A percentile compares a stretch with the other conserved stretches of the same genome.
phyloP scores from a whole-genome alignment of 2,888 invertebrate species.

The Drosophila affinis region DNA sequence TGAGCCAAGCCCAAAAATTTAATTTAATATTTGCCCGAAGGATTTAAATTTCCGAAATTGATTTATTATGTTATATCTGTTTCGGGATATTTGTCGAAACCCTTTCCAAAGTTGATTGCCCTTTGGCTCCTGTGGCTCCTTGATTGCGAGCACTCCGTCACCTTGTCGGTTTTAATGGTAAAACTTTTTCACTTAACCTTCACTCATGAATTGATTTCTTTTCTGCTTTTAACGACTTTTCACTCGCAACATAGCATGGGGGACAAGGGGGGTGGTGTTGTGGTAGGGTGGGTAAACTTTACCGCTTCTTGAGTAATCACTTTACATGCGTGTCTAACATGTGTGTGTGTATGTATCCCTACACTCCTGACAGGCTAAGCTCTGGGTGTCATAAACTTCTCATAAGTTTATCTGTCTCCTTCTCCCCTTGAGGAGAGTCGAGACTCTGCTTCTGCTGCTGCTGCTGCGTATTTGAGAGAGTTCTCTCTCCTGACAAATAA shows the following conservation, averaged over 20 bases:
- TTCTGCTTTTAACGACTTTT: constrained; percentile 64
- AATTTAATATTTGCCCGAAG: constrained; percentile 24
- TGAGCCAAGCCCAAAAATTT: constrained; percentile 11
- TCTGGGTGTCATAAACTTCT: constrained; percentile 54
- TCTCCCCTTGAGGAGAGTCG: constrained; percentile 14
- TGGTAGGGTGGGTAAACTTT: constrained; percentile 8
- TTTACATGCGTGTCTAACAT: constrained; percentile 67
- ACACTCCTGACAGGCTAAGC: constrained; percentile 44
- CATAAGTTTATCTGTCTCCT: constrained; percentile 58
- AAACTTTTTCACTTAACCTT: constrained; percentile 72
- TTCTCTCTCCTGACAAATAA: constrained; percentile 67
- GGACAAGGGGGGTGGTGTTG: too few species aligned
- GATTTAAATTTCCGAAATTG: constrained; percentile 12
- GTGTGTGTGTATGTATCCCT: constrained; percentile 10
- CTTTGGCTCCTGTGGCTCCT: constrained; percentile 11
- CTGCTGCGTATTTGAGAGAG: constrained; percentile 58
- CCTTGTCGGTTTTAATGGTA: constrained; percentile 66
- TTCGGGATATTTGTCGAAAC: not conserved
- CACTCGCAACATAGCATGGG: constrained; percentile 18
- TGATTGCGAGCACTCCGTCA: constrained; percentile 25
- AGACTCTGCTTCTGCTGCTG: not conserved
- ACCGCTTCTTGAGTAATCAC: constrained; percentile 63
- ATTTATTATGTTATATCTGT: not conserved
- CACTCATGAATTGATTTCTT: constrained; percentile 64
- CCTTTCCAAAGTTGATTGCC: constrained; percentile 45